These are phyloP conservation scores for Calephelis nemesis DNA, from an alignment of 1,140 invertebrate species.

Conservation along the genomic window DNA sequence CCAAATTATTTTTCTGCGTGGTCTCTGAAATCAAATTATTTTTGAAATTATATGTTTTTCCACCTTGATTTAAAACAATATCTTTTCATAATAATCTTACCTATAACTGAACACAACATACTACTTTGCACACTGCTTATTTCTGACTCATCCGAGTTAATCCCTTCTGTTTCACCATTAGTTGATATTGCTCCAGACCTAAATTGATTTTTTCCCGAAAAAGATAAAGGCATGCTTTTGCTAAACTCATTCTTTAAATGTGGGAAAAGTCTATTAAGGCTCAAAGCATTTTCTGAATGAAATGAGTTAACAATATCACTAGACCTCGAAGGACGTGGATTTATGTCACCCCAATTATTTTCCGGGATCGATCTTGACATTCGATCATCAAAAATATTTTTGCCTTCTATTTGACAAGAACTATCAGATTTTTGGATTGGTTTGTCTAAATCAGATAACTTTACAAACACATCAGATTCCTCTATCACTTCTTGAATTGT, in stretches of 20 bases:
- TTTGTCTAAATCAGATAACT: conserved; percentile 68
- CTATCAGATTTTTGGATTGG: conserved; percentile 46
- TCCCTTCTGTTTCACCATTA: conserved; percentile 51
- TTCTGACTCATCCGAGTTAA: conserved; percentile 59
- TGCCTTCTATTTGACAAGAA: conserved; percentile 23
- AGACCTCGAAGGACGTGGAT: conserved; percentile 44
- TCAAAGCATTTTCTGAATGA: conserved; percentile 71
- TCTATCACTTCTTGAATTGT: conserved; percentile 38
- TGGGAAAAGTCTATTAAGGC: conserved; percentile 68
- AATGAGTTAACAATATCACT: conserved; percentile 68
- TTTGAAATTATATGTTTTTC: too few species aligned
- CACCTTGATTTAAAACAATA: neutral
- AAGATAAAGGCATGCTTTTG: conserved; percentile 62
- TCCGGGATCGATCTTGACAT: conserved; percentile 73
- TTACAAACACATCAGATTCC: conserved; percentile 58
- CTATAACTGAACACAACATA: conserved; percentile 56
- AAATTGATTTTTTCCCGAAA: conserved; percentile 50
- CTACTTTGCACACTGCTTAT: conserved; percentile 70
- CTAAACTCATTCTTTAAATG: conserved; percentile 70
- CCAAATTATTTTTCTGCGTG: too few species aligned
- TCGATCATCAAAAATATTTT: conserved; percentile 41
- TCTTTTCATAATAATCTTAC: conserved; percentile 39
- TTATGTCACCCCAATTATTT: conserved; percentile 55
- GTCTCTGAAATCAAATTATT: too few species aligned
- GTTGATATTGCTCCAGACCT: conserved; percentile 39